Conservation (phyloP, 1,140 invertebrate species). For the Drosophila arawakana region DNA sequence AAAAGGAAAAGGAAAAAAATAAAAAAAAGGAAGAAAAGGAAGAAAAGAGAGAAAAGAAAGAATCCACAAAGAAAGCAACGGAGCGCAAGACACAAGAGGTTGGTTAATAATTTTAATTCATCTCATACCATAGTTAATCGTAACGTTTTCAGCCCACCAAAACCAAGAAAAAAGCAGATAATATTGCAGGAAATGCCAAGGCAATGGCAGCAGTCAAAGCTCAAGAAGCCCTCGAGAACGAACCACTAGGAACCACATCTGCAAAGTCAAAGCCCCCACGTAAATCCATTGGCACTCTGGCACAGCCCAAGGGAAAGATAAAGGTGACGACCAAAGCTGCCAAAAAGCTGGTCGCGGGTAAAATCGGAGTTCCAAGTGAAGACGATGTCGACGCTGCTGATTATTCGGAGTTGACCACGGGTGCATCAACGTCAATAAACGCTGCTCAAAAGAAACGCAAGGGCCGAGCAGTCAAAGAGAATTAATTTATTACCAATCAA, state of each 20-base stretch:
- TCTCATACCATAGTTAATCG: neutral
- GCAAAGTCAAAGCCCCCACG: constrained; percentile 29
- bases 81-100: constrained; percentile 33
- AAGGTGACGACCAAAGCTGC: constrained; percentile 32
- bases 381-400: neutral
- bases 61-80: constrained; percentile 17
- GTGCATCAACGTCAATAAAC: constrained; percentile 23
- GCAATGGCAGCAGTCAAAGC: neutral
- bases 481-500: too few species aligned
- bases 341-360: constrained; percentile 45
- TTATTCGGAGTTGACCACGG: neutral
- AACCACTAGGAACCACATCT: neutral
- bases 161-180: neutral
- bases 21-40: neutral
- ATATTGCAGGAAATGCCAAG: neutral
- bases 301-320: constrained; percentile 14
- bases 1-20: neutral
- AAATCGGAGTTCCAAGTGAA: neutral
- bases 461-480: neutral
- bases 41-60: too few species aligned
- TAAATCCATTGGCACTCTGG: constrained; percentile 58
- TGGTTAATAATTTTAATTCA: neutral
- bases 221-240: neutral
- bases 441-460: neutral
- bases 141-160: constrained; percentile 13